phyloP scores from a whole-genome alignment of 2,888 invertebrate species.

The Mimumesa dahlbomi region DNA sequence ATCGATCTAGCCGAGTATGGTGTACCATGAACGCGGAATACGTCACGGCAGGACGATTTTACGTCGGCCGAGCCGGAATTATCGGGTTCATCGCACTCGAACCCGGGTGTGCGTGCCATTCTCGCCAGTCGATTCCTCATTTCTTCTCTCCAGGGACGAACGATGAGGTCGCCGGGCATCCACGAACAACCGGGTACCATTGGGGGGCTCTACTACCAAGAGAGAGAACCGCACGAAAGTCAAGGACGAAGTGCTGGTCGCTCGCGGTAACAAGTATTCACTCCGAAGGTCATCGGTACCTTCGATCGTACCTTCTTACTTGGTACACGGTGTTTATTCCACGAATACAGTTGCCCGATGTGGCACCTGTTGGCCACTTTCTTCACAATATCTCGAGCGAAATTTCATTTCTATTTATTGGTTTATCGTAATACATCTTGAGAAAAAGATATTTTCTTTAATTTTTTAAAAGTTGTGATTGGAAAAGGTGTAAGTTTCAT shows the following conservation, averaged over 20 bases:
- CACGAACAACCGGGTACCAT: constrained; percentile 8
- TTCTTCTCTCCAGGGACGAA: constrained; percentile 39
- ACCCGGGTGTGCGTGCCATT: constrained; percentile 38
- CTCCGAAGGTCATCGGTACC: constrained; percentile 42
- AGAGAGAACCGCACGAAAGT: constrained; percentile 18
- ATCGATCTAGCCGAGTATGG: too few species aligned
- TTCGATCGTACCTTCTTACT: constrained; percentile 23
- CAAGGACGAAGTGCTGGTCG: constrained; percentile 36
- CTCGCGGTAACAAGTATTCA: constrained; percentile 13
- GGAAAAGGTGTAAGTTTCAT: too few species aligned
- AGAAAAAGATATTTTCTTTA: too few species aligned
- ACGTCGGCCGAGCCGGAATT: constrained; percentile 16
- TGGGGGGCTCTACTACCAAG: background rate
- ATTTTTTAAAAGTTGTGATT: too few species aligned
- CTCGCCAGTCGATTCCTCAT: constrained; percentile 45
- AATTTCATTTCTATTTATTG: too few species aligned
- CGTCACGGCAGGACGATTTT: constrained; percentile 39
- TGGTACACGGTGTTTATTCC: background rate
- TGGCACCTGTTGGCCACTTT: too few species aligned
- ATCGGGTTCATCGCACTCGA: constrained; percentile 55
- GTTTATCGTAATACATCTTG: too few species aligned
- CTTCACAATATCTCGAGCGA: too few species aligned
- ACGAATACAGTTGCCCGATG: too few species aligned
- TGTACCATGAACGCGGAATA: constrained; percentile 14
- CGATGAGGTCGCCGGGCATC: constrained; percentile 24